Percentiles rank a stretch among this genome's conserved stretches.
These are phyloP conservation scores for Chelmon rostratus DNA, from an alignment of 2,797 vertebrate genomes.

Conservation along the genomic window DNA sequence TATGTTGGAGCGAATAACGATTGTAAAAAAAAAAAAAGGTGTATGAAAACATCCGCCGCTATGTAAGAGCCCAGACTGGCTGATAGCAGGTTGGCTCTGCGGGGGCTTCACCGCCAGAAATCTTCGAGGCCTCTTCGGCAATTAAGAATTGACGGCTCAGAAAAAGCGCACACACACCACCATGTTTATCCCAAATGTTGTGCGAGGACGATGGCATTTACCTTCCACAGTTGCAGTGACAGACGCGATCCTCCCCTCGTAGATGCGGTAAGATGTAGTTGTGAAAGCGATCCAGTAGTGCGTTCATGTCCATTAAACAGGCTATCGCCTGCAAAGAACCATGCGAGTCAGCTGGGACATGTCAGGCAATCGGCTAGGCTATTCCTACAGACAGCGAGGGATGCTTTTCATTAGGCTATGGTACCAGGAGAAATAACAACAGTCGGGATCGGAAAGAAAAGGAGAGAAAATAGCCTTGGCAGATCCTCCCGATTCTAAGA, in stretches of 20 bases:
- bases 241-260: conserved; percentile 98
- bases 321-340: conserved; percentile 98
- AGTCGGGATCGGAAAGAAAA: conserved; percentile 5
- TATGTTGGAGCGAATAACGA: conserved; percentile 23
- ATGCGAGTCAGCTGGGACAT: conserved; percentile 86
- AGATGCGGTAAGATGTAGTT: conserved; percentile 99
- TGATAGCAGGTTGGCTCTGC: conserved; percentile 48
- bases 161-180: conserved; percentile 20
- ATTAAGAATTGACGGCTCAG: conserved; percentile 66
- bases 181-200: conserved; percentile 49
- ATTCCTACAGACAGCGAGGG: conserved; percentile 69
- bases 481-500: conserved; percentile 66
- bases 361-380: conserved; percentile 77
- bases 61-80: conserved; percentile 32
- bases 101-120: conserved; percentile 66
- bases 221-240: conserved; percentile 99
- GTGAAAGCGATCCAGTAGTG: conserved; percentile 99
- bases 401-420: conserved; percentile 18
- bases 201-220: conserved; percentile 82
- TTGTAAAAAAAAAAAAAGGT: conserved; percentile 13
- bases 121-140: conserved; percentile 78
- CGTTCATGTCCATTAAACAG: conserved; percentile 99
- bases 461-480: conserved; percentile 36
- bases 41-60: conserved; percentile 30
- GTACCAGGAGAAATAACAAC: conserved; percentile 43